These are phyloP conservation scores for Callocephalon fimbriatum DNA, from an alignment of 2,113 vertebrate genomes.

Conservation along the genomic window DNA sequence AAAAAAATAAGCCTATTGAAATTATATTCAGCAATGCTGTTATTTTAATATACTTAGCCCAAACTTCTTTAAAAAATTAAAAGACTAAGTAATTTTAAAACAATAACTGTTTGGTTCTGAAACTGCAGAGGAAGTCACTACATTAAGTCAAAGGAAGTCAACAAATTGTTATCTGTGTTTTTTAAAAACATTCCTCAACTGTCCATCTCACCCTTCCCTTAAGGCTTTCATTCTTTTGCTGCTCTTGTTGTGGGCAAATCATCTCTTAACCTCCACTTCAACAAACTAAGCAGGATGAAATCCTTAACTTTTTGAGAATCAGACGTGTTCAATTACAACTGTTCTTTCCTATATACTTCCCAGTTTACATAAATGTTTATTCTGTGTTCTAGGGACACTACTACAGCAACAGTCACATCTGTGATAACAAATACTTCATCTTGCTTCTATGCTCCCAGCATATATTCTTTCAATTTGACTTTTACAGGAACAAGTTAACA, in stretches of 20 bases:
- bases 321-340: accelerated
- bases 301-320: not conserved
- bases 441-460: not conserved
- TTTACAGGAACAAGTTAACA: not conserved
- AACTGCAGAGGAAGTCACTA: not conserved
- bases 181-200: not conserved
- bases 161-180: not conserved
- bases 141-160: not conserved
- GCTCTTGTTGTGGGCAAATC: not conserved
- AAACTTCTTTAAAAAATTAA: not conserved
- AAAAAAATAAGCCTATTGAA: not conserved
- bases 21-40: not conserved
- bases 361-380: not conserved
- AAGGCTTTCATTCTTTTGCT: not conserved
- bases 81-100: not conserved
- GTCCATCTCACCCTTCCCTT: not conserved
- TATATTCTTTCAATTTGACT: not conserved
- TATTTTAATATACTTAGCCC: not conserved
- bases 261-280: not conserved
- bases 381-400: not conserved
- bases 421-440: not conserved
- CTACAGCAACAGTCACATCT: not conserved
- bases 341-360: not conserved
- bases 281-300: not conserved
- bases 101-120: not conserved